A percentile compares a stretch with the other conserved stretches of the same genome.
These are phyloP conservation scores for Biston stratarius DNA, from an alignment of 2,888 invertebrate genomes.

Conservation along the genomic window DNA sequence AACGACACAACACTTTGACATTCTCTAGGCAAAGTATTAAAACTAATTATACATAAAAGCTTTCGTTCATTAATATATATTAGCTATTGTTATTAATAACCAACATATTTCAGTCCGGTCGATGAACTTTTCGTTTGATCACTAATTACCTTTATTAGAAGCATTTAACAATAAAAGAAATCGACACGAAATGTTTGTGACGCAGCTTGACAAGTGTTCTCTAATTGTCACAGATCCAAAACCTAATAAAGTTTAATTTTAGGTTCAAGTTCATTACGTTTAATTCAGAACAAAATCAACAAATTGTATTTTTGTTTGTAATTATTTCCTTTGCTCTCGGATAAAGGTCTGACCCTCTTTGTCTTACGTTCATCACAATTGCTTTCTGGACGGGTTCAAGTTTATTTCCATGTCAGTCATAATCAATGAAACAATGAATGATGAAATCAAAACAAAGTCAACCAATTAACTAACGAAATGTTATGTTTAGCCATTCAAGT, in stretches of 20 bases:
- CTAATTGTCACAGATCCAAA: too few species aligned
- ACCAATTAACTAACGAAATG: slow-evolving; percentile 31
- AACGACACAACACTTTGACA: not conserved
- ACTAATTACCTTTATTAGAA: slow-evolving; percentile 29
- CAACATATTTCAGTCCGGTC: slow-evolving; percentile 13
- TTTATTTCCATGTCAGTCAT: slow-evolving; percentile 20
- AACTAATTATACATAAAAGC: not conserved
- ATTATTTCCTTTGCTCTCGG: not conserved
- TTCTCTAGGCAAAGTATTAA: not conserved
- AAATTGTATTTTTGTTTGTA: not conserved
- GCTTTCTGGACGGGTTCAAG: slow-evolving; percentile 18
- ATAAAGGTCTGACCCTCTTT: slow-evolving; percentile 7
- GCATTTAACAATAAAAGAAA: slow-evolving; percentile 24
- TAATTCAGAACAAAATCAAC: too few species aligned
- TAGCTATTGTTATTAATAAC: not conserved
- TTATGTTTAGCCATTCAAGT: slow-evolving; percentile 34
- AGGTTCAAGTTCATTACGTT: not conserved
- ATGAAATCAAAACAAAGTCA: slow-evolving; percentile 33
- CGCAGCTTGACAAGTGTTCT: too few species aligned
- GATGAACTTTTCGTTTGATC: slow-evolving; percentile 32
- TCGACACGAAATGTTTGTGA: slow-evolving; percentile 23
- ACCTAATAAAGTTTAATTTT: too few species aligned
- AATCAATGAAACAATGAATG: slow-evolving; percentile 28
- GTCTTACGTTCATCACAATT: not conserved
- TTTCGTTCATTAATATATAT: slow-evolving; percentile 42